Percentiles rank a stretch among this genome's conserved stretches.
Conservation (phyloP, 2,888 invertebrate genomes). For the Cantharis nigra region DNA sequence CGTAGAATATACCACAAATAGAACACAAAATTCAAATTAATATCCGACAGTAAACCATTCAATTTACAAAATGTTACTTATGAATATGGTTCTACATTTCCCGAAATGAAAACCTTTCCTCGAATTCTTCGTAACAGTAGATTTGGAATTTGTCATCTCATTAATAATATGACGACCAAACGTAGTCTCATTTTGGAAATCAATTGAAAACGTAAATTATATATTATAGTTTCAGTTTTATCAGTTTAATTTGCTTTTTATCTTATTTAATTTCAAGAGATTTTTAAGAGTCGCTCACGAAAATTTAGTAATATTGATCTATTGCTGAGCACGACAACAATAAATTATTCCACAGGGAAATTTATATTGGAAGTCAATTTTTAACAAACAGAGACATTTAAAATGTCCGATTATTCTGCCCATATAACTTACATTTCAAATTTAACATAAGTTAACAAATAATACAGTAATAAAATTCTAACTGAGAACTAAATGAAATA, state of each 20-base stretch:
- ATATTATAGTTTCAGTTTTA: background rate
- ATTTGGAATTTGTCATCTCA: background rate
- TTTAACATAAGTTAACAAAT: background rate
- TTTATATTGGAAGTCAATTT: background rate
- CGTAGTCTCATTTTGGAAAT: background rate
- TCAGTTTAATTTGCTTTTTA: background rate
- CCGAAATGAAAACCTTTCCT: background rate
- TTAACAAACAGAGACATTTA: no score
- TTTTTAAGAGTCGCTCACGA: background rate
- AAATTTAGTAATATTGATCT: background rate
- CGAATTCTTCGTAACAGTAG: background rate
- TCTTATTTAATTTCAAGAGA: background rate
- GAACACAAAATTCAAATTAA: conserved; percentile 17
- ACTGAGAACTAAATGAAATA: background rate
- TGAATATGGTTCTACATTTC: background rate
- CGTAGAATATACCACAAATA: conserved; percentile 11
- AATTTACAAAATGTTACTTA: conserved; percentile 17
- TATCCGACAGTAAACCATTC: conserved; percentile 16
- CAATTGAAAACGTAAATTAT: background rate
- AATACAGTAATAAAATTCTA: background rate
- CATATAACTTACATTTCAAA: no score
- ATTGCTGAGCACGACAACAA: background rate
- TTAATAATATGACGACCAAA: background rate
- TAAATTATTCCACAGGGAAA: background rate
- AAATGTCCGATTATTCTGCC: no score